Conservation (phyloP, 2,797 vertebrate genomes). For the Remorina albescens region DNA sequence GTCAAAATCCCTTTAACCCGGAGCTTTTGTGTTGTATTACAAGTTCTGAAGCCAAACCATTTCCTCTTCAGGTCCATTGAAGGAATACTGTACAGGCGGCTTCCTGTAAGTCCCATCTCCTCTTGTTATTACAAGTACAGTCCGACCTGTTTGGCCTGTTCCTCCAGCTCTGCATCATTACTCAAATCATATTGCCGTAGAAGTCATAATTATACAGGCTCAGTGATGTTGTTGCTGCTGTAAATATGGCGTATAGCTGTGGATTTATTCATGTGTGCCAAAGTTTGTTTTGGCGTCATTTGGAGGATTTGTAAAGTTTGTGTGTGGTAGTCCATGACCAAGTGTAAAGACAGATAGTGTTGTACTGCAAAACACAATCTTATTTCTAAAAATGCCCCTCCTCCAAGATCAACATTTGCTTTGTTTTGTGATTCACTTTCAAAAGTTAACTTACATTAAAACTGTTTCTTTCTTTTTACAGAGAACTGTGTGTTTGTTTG, state of each 20-base stretch:
- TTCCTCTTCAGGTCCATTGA: conserved; percentile 14
- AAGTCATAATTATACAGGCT: conserved; percentile 49
- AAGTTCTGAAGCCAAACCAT: conserved; percentile 3
- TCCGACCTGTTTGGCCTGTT: conserved; percentile 68
- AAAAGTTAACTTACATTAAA: neutral
- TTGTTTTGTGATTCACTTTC: neutral
- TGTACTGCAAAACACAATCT: neutral
- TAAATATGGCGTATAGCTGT: conserved; percentile 62
- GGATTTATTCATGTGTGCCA: conserved; percentile 29
- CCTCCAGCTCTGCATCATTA: conserved; percentile 58
- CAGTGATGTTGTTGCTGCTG: conserved; percentile 69
- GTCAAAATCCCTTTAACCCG: neutral
- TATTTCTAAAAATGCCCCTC: neutral
- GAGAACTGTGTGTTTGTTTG: neutral
- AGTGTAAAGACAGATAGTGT: conserved; percentile 21
- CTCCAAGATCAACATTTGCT: neutral
- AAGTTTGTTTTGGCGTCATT: conserved; percentile 63
- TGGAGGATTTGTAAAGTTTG: conserved; percentile 39
- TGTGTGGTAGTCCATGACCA: conserved; percentile 39
- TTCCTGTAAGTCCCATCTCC: conserved; percentile 58
- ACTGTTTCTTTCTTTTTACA: neutral
- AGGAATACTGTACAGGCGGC: conserved; percentile 30
- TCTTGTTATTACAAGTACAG: conserved; percentile 65
- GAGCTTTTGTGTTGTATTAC: neutral
- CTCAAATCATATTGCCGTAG: conserved; percentile 62